A percentile compares a stretch with the other conserved stretches of the same genome.
Conservation (phyloP, 2,797 vertebrate species). For the Xiphophorus birchmanni region DNA sequence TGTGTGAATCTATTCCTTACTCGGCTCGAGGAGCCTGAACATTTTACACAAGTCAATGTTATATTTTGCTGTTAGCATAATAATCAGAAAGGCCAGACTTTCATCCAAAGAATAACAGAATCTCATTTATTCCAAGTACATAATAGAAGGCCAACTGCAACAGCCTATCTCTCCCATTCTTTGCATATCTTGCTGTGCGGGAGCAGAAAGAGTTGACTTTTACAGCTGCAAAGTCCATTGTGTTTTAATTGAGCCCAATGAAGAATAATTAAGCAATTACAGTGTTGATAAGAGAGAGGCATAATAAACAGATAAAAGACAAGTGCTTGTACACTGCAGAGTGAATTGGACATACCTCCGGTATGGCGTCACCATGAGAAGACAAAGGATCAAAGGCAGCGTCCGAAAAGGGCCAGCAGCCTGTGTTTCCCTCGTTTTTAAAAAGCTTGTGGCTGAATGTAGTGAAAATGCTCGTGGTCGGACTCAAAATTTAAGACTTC, state of each 20-base stretch:
- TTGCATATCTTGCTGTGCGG: slow-evolving; percentile 55
- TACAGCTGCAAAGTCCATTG: slow-evolving; percentile 72
- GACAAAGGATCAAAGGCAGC: slow-evolving; percentile 65
- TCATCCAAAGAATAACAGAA: slow-evolving; percentile 80
- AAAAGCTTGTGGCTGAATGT: slow-evolving; percentile 59
- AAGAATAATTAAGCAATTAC: slow-evolving; percentile 88
- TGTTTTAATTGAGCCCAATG: slow-evolving; percentile 84
- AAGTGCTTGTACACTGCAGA: slow-evolving; percentile 55
- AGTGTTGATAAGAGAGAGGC: slow-evolving; percentile 75
- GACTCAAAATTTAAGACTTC: slow-evolving; percentile 75
- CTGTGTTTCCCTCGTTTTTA: slow-evolving; percentile 56
- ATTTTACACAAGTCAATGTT: slow-evolving; percentile 82
- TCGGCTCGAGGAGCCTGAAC: slow-evolving; percentile 74
- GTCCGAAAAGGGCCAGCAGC: slow-evolving; percentile 56
- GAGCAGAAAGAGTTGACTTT: slow-evolving; percentile 70
- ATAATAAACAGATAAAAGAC: slow-evolving; percentile 79
- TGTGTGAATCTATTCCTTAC: slow-evolving; percentile 83
- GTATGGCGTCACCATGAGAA: slow-evolving; percentile 51
- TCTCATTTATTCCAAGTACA: slow-evolving; percentile 74
- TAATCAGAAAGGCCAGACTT: slow-evolving; percentile 80
- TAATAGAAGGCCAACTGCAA: slow-evolving; percentile 69
- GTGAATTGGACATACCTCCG: slow-evolving; percentile 56
- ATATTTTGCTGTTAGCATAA: slow-evolving; percentile 84
- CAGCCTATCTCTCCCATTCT: slow-evolving; percentile 65
- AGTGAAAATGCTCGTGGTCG: slow-evolving; percentile 65